These are phyloP conservation scores for Caenorhabditis macrosperma DNA, from an alignment of 2,888 invertebrate genomes.

Conservation along the genomic window DNA sequence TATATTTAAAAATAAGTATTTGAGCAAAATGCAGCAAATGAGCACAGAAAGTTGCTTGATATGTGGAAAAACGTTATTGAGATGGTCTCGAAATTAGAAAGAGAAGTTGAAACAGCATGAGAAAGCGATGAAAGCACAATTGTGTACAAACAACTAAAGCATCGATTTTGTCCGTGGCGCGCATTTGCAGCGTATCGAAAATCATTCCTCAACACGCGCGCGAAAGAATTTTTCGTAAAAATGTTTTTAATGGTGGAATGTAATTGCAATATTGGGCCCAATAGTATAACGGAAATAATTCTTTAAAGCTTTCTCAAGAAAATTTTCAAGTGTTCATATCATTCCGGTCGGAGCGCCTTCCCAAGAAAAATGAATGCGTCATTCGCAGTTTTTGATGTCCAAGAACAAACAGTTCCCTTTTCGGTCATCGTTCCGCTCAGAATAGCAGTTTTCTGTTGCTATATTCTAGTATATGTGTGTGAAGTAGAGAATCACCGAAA, in stretches of 20 bases:
- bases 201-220: not conserved
- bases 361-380: no score
- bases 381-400: not conserved
- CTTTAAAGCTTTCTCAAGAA: no score
- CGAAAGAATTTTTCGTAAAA: not conserved
- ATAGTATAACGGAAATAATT: no score
- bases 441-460: constrained; percentile 28
- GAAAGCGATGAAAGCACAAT: constrained; percentile 17
- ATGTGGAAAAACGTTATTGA: not conserved
- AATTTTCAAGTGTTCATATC: no score
- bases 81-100: not conserved
- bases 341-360: no score
- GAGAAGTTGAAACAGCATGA: not conserved
- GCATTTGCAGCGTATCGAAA: constrained; percentile 24
- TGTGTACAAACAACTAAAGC: constrained; percentile 34
- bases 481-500: constrained; percentile 10
- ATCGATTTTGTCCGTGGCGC: constrained; percentile 53
- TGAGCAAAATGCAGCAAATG: not conserved
- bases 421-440: constrained; percentile 42
- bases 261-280: no score
- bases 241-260: not conserved
- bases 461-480: constrained; percentile 47
- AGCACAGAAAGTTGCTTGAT: not conserved
- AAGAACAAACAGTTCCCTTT: constrained; percentile 42
- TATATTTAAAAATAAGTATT: not conserved